Percentiles rank a stretch among this genome's conserved stretches.
Evolutionary conservation across 2,113 vertebrate genomes (phyloP).

Genomic region (Petroica traversi): DNA sequence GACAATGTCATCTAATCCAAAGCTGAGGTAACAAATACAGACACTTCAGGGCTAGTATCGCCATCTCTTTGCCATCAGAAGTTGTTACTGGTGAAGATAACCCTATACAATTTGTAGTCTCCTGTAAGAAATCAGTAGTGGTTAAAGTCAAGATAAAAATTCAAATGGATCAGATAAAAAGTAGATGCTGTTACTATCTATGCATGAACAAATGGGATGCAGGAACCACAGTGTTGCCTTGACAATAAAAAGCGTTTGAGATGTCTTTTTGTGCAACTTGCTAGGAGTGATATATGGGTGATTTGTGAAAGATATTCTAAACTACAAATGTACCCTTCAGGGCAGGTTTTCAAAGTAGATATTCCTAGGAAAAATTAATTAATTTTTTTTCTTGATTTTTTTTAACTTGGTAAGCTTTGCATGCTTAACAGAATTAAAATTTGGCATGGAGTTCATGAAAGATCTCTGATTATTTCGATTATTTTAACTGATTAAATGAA

Average conservation of each 20-base stretch:
- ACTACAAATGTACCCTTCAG: slow-evolving; percentile 43
- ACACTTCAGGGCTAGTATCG: neutral
- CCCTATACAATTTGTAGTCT: neutral
- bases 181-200: slow-evolving; percentile 26
- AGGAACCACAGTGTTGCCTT: slow-evolving; percentile 49
- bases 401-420: slow-evolving; percentile 41
- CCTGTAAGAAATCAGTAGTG: slow-evolving; percentile 1
- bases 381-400: neutral
- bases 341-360: slow-evolving; percentile 55
- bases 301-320: slow-evolving; percentile 34
- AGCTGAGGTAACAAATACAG: neutral
- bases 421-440: slow-evolving; percentile 46
- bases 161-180: slow-evolving; percentile 57
- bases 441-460: slow-evolving; percentile 46
- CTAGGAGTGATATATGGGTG: slow-evolving; percentile 35
- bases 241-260: slow-evolving; percentile 53
- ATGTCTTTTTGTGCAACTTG: slow-evolving; percentile 18
- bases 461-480: slow-evolving; percentile 55
- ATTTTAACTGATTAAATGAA: slow-evolving; percentile 62
- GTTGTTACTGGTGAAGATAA: slow-evolving; percentile 14
- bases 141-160: slow-evolving; percentile 50
- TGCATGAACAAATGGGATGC: slow-evolving; percentile 31
- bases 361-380: slow-evolving; percentile 44
- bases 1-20: neutral
- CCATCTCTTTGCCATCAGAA: neutral